Evolutionary conservation across 1,140 invertebrate species (phyloP).

Genomic region (Hydropsyche tenuis): DNA sequence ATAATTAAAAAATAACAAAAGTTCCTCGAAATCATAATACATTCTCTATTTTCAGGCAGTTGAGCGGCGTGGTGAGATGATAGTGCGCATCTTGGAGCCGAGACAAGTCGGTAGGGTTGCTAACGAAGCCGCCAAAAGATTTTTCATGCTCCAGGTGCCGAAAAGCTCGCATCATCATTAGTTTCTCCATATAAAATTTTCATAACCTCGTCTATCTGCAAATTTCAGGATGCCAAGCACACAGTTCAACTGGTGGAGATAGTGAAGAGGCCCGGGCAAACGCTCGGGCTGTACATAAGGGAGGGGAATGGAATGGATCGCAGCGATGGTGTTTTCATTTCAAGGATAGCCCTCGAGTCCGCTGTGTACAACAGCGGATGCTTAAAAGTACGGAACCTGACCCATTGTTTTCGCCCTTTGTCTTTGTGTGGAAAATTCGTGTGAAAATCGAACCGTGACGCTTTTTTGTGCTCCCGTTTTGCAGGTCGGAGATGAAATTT

Average conservation of each 20-base stretch:
- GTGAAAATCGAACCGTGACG: background rate
- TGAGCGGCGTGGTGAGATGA: conserved; percentile 92
- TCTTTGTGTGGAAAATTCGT: background rate
- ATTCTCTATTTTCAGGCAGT: conserved; percentile 68
- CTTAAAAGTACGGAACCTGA: conserved; percentile 72
- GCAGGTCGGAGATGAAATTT: conserved; percentile 94
- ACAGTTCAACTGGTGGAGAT: conserved; percentile 96
- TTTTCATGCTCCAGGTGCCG: conserved; percentile 72
- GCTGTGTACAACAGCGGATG: conserved; percentile 96
- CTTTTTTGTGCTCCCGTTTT: conserved; percentile 54
- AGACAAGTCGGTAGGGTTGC: conserved; percentile 83
- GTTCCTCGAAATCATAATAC: no score
- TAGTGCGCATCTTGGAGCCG: conserved; percentile 87
- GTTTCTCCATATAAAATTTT: no score
- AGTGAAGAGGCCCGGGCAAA: conserved; percentile 98
- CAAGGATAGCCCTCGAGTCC: conserved; percentile 95
- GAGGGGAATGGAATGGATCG: conserved; percentile 95
- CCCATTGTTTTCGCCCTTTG: no score
- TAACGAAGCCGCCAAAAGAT: conserved; percentile 82
- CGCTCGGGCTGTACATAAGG: conserved; percentile 95
- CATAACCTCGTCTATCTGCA: background rate
- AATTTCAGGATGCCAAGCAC: conserved; percentile 75
- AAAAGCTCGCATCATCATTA: no score
- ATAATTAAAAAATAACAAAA: no score
- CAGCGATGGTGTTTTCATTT: conserved; percentile 97